A percentile compares a stretch with the other conserved stretches of the same genome.
Evolutionary conservation across 2,888 invertebrate genomes (phyloP).

Genomic region (Sminthurinus aureus): DNA sequence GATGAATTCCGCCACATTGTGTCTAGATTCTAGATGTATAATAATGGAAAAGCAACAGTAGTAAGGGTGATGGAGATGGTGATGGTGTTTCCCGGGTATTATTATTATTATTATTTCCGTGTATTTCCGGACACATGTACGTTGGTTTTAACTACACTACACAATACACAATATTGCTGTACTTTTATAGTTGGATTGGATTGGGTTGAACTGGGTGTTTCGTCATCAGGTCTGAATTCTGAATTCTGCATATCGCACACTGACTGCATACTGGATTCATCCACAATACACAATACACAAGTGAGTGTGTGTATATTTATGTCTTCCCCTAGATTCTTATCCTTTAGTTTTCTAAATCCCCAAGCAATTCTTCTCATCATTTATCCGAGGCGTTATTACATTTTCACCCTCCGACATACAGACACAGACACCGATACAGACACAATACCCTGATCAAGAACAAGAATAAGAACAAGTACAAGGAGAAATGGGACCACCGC

Average conservation of each 20-base stretch:
- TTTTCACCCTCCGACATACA: conserved; percentile 41
- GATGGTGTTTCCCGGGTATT: background rate
- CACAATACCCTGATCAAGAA: no score
- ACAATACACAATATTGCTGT: no score
- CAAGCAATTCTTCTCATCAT: conserved; percentile 50
- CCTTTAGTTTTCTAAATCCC: conserved; percentile 49
- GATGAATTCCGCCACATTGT: conserved; percentile 42
- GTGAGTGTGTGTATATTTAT: no score
- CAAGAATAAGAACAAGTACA: background rate
- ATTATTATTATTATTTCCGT: background rate
- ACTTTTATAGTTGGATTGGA: no score
- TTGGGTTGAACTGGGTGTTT: background rate
- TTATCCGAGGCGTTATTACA: conserved; percentile 47
- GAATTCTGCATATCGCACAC: no score
- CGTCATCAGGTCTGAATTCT: conserved; percentile 17
- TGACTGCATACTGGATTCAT: no score
- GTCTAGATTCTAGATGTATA: no score
- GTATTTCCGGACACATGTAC: no score
- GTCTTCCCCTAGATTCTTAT: conserved; percentile 47
- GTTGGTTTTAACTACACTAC: no score
- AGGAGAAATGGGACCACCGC: background rate
- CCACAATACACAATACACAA: no score
- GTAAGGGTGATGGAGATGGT: background rate
- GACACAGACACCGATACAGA: no score
- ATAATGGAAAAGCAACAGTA: conserved; percentile 7